These are phyloP conservation scores for Heliconius himera DNA, from an alignment of 1,140 invertebrate genomes.

Conservation along the genomic window DNA sequence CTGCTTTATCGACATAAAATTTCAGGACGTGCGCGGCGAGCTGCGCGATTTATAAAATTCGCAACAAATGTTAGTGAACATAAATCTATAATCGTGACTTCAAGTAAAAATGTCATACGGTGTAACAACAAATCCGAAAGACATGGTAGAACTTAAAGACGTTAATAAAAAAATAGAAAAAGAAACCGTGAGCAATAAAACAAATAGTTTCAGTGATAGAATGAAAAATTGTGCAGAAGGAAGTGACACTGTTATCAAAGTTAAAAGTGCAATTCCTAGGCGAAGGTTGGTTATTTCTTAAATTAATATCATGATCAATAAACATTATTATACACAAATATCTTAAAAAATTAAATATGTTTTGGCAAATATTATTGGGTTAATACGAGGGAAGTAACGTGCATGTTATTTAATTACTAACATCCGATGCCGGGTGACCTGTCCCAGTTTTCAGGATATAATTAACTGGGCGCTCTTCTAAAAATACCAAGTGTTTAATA, in stretches of 20 bases:
- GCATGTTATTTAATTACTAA: constrained; percentile 38
- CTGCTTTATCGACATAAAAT: constrained; percentile 56
- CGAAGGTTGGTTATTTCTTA: constrained; percentile 54
- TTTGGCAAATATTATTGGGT: background rate
- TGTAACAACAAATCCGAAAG: constrained; percentile 54
- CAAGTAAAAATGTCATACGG: constrained; percentile 68
- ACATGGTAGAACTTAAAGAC: constrained; percentile 52
- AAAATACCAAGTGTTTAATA: constrained; percentile 46
- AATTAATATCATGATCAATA: background rate
- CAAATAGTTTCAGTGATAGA: constrained; percentile 60
- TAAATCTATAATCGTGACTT: constrained; percentile 76
- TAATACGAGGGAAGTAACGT: background rate
- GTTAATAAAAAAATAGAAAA: constrained; percentile 39
- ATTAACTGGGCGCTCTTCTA: constrained; percentile 56
- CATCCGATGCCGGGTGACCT: constrained; percentile 36
- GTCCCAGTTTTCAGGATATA: constrained; percentile 64
- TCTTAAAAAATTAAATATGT: constrained; percentile 17
- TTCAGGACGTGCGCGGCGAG: constrained; percentile 69
- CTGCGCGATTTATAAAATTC: constrained; percentile 79
- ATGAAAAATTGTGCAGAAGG: constrained; percentile 54
- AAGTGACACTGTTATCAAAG: constrained; percentile 68
- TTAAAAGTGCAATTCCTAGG: constrained; percentile 76
- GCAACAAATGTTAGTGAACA: constrained; percentile 69
- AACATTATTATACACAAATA: background rate
- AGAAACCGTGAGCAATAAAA: constrained; percentile 53